A percentile compares a stretch with the other conserved stretches of the same genome.
These are phyloP conservation scores for Protobothrops flavoviridis DNA, from an alignment of 2,113 vertebrate species.

Conservation along the genomic window DNA sequence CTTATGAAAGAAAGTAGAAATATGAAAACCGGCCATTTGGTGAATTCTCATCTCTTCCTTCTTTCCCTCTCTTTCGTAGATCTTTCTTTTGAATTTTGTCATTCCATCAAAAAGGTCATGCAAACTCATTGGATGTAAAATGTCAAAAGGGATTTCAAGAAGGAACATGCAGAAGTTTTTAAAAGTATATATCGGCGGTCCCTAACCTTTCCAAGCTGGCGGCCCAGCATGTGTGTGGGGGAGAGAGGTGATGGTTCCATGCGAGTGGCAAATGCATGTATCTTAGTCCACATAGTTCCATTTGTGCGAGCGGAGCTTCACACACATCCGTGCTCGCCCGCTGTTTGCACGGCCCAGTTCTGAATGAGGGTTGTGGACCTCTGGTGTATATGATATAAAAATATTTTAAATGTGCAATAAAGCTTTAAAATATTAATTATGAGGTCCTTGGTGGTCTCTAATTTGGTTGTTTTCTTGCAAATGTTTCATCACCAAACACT, in stretches of 20 bases:
- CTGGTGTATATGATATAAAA: background rate
- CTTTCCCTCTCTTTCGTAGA: background rate
- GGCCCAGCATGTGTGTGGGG: too few species aligned
- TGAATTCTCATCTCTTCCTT: background rate
- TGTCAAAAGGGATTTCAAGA: background rate
- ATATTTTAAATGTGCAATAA: background rate
- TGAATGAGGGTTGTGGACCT: too few species aligned
- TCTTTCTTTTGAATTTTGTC: background rate
- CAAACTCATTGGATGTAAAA: background rate
- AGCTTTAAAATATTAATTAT: background rate
- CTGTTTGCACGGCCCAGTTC: too few species aligned
- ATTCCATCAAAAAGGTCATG: too few species aligned
- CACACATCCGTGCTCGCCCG: fast-evolving
- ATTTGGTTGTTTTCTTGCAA: too few species aligned
- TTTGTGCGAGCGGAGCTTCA: too few species aligned
- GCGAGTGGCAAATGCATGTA: too few species aligned
- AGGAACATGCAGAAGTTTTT: background rate
- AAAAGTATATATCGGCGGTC: background rate
- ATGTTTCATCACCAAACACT: too few species aligned
- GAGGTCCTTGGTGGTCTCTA: too few species aligned
- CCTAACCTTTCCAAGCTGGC: too few species aligned
- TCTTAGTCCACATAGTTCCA: too few species aligned
- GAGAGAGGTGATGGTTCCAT: background rate
- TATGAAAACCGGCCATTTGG: background rate
- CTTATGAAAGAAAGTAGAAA: background rate